Evolutionary conservation across 2,888 invertebrate species (phyloP).

Genomic region (Leucophenga montana): DNA sequence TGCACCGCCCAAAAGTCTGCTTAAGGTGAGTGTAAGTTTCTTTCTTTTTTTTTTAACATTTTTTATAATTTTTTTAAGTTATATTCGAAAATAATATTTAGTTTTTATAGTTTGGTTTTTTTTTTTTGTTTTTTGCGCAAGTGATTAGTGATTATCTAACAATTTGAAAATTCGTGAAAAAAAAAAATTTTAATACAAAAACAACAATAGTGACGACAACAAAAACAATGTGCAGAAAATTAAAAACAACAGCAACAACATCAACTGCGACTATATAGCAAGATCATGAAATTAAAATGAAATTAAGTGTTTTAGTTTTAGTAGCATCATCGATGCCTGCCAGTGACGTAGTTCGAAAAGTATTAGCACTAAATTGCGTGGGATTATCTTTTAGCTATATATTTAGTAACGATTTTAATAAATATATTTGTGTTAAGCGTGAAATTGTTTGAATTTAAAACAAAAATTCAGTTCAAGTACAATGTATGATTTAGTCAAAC

Average conservation of each 20-base stretch:
- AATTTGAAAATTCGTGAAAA: slow-evolving; percentile 51
- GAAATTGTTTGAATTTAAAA: too few relatives aligned
- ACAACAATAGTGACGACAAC: slow-evolving; percentile 11
- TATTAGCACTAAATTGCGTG: too few relatives aligned
- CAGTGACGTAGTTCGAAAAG: slow-evolving; percentile 9
- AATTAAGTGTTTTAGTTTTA: slow-evolving; percentile 23
- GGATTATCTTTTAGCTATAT: neutral
- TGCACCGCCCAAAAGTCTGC: slow-evolving; percentile 62
- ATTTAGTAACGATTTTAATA: too few relatives aligned
- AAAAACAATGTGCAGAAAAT: slow-evolving; percentile 7
- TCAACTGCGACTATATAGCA: neutral
- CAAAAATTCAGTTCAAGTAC: too few relatives aligned
- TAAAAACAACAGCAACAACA: slow-evolving; percentile 26
- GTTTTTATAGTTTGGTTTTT: neutral
- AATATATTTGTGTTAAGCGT: too few relatives aligned
- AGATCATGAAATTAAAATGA: slow-evolving; percentile 25
- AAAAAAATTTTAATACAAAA: slow-evolving; percentile 27
- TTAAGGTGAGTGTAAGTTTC: slow-evolving; percentile 59
- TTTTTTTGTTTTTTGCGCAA: slow-evolving; percentile 16
- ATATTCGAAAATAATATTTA: slow-evolving; percentile 6
- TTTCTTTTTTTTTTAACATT: too few relatives aligned
- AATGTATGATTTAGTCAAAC: too few relatives aligned
- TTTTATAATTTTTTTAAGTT: too few relatives aligned
- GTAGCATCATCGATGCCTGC: neutral
- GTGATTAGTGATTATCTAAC: slow-evolving; percentile 55